These are phyloP conservation scores for Nerophis lumbriciformis DNA, from an alignment of 2,113 vertebrate genomes.

Conservation along the genomic window DNA sequence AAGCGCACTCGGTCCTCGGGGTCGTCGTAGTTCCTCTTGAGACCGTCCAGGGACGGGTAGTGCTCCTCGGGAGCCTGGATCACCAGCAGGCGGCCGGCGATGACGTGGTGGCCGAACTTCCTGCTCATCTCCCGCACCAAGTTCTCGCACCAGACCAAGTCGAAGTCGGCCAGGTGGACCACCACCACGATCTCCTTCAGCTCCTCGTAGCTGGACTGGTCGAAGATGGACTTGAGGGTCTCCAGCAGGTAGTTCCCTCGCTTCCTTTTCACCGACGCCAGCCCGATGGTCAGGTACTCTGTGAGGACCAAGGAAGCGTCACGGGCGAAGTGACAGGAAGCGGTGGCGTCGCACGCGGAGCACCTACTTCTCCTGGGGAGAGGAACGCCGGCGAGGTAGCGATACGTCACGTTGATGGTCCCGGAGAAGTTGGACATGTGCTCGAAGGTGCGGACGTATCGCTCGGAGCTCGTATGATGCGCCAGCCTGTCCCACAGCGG, in stretches of 20 bases:
- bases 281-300: slow-evolving; percentile 89
- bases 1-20: slow-evolving; percentile 93
- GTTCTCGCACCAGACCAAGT: slow-evolving; percentile 86
- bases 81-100: slow-evolving; percentile 88
- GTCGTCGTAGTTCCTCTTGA: slow-evolving; percentile 98
- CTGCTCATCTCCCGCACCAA: slow-evolving; percentile 91
- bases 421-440: slow-evolving; percentile 93
- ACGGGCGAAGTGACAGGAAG: no score
- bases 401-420: slow-evolving; percentile 91
- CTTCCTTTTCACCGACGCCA: slow-evolving; percentile 89
- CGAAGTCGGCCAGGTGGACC: slow-evolving; percentile 92
- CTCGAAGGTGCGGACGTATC: slow-evolving; percentile 85
- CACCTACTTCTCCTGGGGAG: slow-evolving; percentile 87
- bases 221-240: slow-evolving; percentile 96
- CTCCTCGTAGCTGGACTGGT: slow-evolving; percentile 96
- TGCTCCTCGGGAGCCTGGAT: slow-evolving; percentile 93
- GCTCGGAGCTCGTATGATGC: slow-evolving; percentile 83
- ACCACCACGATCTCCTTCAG: slow-evolving; percentile 93
- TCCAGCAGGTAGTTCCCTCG: slow-evolving; percentile 90
- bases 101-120: slow-evolving; percentile 96
- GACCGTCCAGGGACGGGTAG: slow-evolving; percentile 87
- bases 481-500: slow-evolving; percentile 83
- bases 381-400: slow-evolving; percentile 88
- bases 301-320: not conserved
- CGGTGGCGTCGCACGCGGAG: not conserved